Conservation (phyloP, 2,113 vertebrate genomes). For the Haliaeetus leucogaster region DNA sequence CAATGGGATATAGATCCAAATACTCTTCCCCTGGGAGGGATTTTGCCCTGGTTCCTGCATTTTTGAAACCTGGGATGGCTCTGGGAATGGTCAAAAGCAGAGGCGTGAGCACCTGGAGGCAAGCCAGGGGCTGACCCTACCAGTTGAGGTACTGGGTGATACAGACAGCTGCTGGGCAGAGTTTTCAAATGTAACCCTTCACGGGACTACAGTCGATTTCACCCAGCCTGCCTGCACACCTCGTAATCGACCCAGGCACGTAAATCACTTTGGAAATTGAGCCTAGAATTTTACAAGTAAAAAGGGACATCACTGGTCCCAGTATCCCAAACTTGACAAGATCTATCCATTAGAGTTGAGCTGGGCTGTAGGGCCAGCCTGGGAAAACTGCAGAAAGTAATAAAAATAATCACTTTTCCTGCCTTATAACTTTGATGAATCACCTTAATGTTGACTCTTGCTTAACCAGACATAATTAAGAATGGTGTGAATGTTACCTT, state of each 20-base stretch:
- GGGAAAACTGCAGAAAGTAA: not conserved
- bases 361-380: not conserved
- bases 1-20: not conserved
- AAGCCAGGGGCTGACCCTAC: not conserved
- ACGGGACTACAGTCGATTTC: not conserved
- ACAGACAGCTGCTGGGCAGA: not conserved
- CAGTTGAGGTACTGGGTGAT: not conserved
- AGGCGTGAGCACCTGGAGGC: not conserved
- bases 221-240: not conserved
- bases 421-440: not conserved
- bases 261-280: not conserved
- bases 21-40: not conserved
- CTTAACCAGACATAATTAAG: not conserved
- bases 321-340: not conserved
- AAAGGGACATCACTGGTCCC: not conserved
- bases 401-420: not conserved
- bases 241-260: fast-evolving
- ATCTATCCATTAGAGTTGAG: not conserved
- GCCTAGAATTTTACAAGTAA: not conserved
- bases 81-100: not conserved
- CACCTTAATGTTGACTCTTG: not conserved
- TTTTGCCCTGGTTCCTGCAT: not conserved
- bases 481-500: not conserved
- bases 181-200: not conserved
- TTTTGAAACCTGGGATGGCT: not conserved